These are phyloP conservation scores for Drymonia ruficornis DNA, from an alignment of 2,888 invertebrate species.

Conservation along the genomic window DNA sequence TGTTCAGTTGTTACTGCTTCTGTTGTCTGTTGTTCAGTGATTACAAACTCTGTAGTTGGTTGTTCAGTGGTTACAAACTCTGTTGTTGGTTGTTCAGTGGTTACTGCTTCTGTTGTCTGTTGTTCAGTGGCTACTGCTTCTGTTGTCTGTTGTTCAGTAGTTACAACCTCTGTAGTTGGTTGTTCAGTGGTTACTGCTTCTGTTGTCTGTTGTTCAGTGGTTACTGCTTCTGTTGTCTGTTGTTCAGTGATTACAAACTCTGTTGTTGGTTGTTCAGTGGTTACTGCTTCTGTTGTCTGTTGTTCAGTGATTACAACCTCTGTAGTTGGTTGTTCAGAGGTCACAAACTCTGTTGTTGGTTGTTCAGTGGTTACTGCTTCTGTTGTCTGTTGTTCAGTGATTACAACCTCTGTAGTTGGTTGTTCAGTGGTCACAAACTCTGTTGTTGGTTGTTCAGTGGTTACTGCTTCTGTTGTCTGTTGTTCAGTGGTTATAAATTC, in stretches of 20 bases:
- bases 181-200: slow-evolving; percentile 1
- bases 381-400: not conserved
- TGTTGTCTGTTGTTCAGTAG: slow-evolving; percentile 7
- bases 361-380: not conserved
- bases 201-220: not conserved
- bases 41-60: not conserved
- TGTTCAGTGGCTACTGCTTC: not conserved
- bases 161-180: too few species aligned
- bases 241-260: not conserved
- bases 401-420: not conserved
- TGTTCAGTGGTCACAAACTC: too few species aligned
- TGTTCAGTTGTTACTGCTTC: not conserved
- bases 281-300: too few species aligned
- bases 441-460: too few species aligned
- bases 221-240: slow-evolving; percentile 4
- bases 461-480: too few species aligned
- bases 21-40: not conserved
- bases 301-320: too few species aligned
- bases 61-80: too few species aligned
- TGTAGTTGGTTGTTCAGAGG: not conserved
- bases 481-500: not conserved
- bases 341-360: not conserved
- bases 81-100: slow-evolving; percentile 9
- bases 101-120: slow-evolving; percentile 5
- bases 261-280: not conserved